A percentile compares a stretch with the other conserved stretches of the same genome.
Evolutionary conservation across 2,888 invertebrate species (phyloP).

Genomic region (Synanthedon myopaeformis): DNA sequence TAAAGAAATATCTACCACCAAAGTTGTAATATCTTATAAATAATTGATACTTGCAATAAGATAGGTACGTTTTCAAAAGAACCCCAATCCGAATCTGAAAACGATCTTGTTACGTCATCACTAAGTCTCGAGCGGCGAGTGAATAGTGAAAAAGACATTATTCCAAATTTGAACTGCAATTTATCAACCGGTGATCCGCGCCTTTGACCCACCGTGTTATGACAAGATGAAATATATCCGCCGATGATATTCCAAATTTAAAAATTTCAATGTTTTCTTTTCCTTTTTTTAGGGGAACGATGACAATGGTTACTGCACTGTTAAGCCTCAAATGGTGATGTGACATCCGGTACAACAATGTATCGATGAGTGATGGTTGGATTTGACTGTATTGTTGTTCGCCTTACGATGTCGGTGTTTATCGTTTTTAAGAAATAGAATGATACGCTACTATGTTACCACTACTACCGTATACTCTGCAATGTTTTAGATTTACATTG

Average conservation of each 20-base stretch:
- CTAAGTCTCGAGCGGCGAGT: constrained; percentile 25
- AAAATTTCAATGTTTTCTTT: constrained; percentile 36
- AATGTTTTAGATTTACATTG: too few relatives aligned
- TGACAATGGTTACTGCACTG: constrained; percentile 24
- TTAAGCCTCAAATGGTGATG: constrained; percentile 35
- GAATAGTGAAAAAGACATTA: constrained; percentile 69
- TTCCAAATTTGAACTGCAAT: constrained; percentile 65
- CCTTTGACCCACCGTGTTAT: constrained; percentile 66
- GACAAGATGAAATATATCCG: constrained; percentile 67
- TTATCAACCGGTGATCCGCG: constrained; percentile 59
- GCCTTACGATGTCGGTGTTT: constrained; percentile 20
- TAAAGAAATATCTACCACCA: too few relatives aligned
- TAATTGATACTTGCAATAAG: neutral
- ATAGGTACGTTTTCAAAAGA: constrained; percentile 8
- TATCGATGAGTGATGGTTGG: constrained; percentile 48
- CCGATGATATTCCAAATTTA: constrained; percentile 61
- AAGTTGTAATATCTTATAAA: too few relatives aligned
- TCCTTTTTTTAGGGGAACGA: constrained; percentile 20
- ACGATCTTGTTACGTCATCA: constrained; percentile 52
- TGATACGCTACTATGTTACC: too few relatives aligned
- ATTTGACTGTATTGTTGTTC: constrained; percentile 13
- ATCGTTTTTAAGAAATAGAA: too few relatives aligned
- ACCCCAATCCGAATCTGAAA: constrained; percentile 22
- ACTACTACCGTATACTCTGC: too few relatives aligned
- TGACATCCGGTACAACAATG: constrained; percentile 54